Percentiles rank a stretch among this genome's conserved stretches.
These are phyloP conservation scores for Actias luna DNA, from an alignment of 2,888 invertebrate genomes.

Conservation along the genomic window DNA sequence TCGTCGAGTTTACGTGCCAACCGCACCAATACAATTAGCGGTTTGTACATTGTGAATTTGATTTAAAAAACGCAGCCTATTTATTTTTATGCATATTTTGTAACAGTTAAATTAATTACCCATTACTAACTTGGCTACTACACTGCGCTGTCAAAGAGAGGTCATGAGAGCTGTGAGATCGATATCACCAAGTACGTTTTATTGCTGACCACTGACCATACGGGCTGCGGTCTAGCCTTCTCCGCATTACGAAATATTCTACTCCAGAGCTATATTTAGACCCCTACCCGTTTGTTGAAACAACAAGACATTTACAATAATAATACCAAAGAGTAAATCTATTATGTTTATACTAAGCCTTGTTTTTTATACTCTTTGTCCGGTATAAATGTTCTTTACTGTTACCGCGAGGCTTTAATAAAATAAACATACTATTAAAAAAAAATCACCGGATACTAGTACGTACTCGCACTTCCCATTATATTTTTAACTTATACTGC, in stretches of 20 bases:
- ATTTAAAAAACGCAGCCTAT: too few species aligned
- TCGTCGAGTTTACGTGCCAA: too few species aligned
- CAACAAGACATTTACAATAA: neutral
- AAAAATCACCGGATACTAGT: neutral
- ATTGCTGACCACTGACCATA: neutral
- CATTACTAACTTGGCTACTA: neutral
- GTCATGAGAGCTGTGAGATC: neutral
- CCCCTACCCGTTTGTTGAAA: neutral
- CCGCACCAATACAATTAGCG: too few species aligned
- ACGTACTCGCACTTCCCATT: neutral
- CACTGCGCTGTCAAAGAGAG: neutral
- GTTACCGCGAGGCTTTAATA: neutral
- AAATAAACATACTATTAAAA: neutral
- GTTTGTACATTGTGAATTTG: too few species aligned
- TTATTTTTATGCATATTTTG: too few species aligned
- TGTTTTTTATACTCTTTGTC: neutral
- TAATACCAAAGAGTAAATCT: neutral
- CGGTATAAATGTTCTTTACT: neutral
- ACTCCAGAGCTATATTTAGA: neutral
- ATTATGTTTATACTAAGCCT: neutral
- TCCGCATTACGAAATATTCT: neutral
- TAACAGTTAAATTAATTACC: too few species aligned
- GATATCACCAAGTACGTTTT: neutral
- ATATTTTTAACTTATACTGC: slow-evolving; percentile 17
- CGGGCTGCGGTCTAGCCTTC: slow-evolving; percentile 5